Conservation (phyloP, 2,888 invertebrate species). For the Microplitis deprimator region DNA sequence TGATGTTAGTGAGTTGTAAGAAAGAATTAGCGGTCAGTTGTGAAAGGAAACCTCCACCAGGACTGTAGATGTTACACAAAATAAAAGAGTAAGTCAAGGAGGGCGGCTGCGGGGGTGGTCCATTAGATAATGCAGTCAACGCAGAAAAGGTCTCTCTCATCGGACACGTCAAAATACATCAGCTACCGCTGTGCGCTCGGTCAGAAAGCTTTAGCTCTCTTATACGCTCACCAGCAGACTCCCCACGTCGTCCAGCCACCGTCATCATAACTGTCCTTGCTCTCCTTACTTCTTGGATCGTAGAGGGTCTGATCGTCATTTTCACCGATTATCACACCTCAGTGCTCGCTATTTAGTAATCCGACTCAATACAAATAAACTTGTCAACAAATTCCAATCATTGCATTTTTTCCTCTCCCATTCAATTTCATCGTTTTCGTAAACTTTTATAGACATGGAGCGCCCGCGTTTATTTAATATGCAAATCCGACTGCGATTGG, state of each 20-base stretch:
- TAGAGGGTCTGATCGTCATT: conserved; percentile 5
- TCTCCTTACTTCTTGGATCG: conserved; percentile 38
- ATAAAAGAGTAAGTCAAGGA: conserved; percentile 18
- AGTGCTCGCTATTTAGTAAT: conserved; percentile 35
- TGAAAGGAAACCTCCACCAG: conserved; percentile 53
- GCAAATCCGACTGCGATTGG: conserved; percentile 35
- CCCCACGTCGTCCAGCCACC: conserved; percentile 63
- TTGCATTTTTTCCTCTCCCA: neutral
- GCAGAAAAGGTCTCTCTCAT: conserved; percentile 62
- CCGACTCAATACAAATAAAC: neutral
- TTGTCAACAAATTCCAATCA: neutral
- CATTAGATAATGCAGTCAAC: conserved; percentile 65
- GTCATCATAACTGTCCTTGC: conserved; percentile 43
- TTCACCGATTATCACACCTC: conserved; percentile 27
- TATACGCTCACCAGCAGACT: conserved; percentile 55
- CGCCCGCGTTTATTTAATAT: conserved; percentile 43
- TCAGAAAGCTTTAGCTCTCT: conserved; percentile 62
- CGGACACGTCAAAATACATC: conserved; percentile 70
- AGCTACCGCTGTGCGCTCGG: conserved; percentile 69
- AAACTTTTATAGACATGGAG: conserved; percentile 32
- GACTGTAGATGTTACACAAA: conserved; percentile 28
- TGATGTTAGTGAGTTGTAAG: conserved; percentile 33
- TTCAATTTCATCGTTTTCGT: no score
- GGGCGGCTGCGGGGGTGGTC: conserved; percentile 49
- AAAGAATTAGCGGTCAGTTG: conserved; percentile 53